Base-by-base conservation (phyloP, 2,888 invertebrate species). In the Orchesellides sinensis region DNA sequence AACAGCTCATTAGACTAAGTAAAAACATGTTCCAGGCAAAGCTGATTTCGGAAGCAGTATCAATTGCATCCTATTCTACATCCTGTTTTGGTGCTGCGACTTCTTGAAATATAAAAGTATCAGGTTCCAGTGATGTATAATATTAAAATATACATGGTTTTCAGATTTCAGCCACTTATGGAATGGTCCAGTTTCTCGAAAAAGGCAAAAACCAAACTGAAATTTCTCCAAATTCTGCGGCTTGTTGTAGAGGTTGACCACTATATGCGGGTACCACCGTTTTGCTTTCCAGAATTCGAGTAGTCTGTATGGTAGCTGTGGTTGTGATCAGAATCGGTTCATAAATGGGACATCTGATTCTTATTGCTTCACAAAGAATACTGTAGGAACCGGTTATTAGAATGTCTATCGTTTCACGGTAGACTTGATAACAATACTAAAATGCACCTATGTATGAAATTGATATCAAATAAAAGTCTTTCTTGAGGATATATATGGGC, bases 381-480 rank as follows among this genome's bases (percentile, higher is more conserved):
- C 47, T 29, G 52, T 19, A 47, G 54, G 52, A 52, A 54, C 23
- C 54, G 52, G 45, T 69, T 69, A 69, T 69, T 69, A 69, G 25
- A 66, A 47, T 47, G 66, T 66, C 47, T 66, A 66, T 49, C 66
- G 66, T 66, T 47, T 66, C 66, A 45, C 47, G 47, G 47, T 49
- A 25, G 40, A 47, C 47, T 66, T 23, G 66, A 66, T 66, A 47
- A 47, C 49, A 66, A 61, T 35, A 29, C 32, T 61, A 32, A 3
- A 54, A 23, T n/a, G 47, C 47, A 66, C 66, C 66, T 66, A 66
- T 17, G 49, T 27, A 6, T 69, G 79, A 79, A 79, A 79, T 72
- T 49, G 72, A 79, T 79, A 79, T 70, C 63, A 27, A 63, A 63
- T 70, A 52, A 78, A 78, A 70, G 63, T 78, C 78, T 69, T 79